Conservation (phyloP, 2,888 invertebrate genomes). For the Phasia obesa region DNA sequence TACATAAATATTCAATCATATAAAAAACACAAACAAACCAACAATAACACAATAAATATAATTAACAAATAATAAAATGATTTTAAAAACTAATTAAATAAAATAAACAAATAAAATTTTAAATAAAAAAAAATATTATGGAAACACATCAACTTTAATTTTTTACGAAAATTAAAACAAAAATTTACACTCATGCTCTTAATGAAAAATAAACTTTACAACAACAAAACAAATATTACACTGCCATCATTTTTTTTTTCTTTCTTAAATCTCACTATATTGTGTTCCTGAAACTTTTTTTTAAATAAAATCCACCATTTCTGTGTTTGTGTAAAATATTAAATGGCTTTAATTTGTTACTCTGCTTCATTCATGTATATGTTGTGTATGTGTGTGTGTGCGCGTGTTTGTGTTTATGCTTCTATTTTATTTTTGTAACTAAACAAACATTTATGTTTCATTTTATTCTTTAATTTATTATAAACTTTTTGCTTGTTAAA, state of each 20-base stretch:
- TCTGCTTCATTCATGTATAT: not conserved
- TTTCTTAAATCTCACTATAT: not conserved
- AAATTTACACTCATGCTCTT: not conserved
- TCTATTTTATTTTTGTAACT: conserved; percentile 20
- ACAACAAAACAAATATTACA: conserved; percentile 18
- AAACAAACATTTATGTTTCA: conserved; percentile 45
- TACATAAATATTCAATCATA: not conserved
- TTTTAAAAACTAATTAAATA: conserved; percentile 72
- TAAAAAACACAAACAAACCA: conserved; percentile 62
- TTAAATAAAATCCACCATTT: conserved; percentile 36
- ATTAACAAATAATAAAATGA: conserved; percentile 69
- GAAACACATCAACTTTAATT: conserved; percentile 23
- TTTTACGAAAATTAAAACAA: not conserved
- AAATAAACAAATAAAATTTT: conserved; percentile 66
- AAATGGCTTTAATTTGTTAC: conserved; percentile 48
- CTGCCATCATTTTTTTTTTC: not conserved
- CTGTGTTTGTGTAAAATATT: conserved; percentile 2
- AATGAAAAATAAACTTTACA: too few species aligned
- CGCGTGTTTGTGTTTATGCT: not conserved
- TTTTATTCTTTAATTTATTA: not conserved
- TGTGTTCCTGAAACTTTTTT: not conserved
- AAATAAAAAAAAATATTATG: conserved; percentile 29
- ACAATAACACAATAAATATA: conserved; percentile 67
- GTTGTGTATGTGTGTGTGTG: conserved; percentile 3
- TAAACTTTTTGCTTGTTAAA: conserved; percentile 9